Conservation (phyloP, 2,888 invertebrate species). For the Allygus modestus region DNA sequence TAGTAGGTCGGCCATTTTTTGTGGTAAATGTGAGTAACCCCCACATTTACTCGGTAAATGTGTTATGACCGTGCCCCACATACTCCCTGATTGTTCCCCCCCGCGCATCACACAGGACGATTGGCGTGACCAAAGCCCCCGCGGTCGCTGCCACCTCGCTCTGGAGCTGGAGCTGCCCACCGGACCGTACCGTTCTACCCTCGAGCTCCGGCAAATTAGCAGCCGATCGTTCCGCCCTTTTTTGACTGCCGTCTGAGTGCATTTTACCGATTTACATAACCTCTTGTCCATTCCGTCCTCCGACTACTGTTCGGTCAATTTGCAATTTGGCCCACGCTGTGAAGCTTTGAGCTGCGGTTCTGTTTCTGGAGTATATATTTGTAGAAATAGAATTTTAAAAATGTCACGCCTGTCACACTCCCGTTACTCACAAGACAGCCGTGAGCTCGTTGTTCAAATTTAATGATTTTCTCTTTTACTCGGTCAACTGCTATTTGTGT, state of each 20-base stretch:
- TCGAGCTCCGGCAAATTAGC: not conserved
- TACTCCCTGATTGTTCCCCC: not conserved
- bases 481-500: too few species aligned
- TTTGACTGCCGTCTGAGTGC: not conserved
- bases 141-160: too few species aligned
- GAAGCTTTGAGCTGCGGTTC: not conserved
- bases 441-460: too few species aligned
- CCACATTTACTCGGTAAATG: too few species aligned
- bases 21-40: too few species aligned
- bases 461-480: too few species aligned
- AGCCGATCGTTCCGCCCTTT: slow-evolving; percentile 10
- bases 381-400: not conserved
- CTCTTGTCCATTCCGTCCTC: slow-evolving; percentile 16
- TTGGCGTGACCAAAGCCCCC: not conserved
- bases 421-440: too few species aligned
- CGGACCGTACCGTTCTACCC: not conserved
- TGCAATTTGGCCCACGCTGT: slow-evolving; percentile 3
- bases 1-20: too few species aligned
- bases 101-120: not conserved
- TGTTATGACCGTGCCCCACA: not conserved
- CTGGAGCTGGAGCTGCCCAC: too few species aligned
- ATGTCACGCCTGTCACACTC: not conserved
- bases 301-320: not conserved
- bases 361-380: not conserved
- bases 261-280: slow-evolving; percentile 15